Evolutionary conservation across 2,888 invertebrate genomes (phyloP).

Genomic region (Fragum whitleyi): DNA sequence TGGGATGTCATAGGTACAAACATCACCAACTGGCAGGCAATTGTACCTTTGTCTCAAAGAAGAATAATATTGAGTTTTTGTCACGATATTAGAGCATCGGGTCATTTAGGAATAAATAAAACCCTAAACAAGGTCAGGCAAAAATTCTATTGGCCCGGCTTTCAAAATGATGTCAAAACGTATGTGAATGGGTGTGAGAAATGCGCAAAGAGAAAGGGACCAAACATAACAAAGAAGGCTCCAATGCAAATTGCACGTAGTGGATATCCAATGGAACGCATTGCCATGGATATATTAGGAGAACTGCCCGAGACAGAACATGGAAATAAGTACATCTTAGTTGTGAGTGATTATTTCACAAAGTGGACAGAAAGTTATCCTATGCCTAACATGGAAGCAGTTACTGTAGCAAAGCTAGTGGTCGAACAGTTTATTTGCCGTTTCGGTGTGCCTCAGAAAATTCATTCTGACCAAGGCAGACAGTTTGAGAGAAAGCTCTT

Average conservation of each 20-base stretch:
- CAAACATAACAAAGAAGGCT: slow-evolving; percentile 16
- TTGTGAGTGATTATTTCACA: too few species aligned
- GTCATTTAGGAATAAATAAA: slow-evolving; percentile 35
- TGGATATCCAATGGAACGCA: slow-evolving; percentile 51
- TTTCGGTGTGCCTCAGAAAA: slow-evolving; percentile 48
- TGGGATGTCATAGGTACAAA: neutral
- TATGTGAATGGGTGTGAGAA: slow-evolving; percentile 24
- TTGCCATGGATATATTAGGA: slow-evolving; percentile 47
- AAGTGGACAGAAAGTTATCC: too few species aligned
- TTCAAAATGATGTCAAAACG: slow-evolving; percentile 21
- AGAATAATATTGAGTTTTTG: neutral
- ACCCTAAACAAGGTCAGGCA: slow-evolving; percentile 18
- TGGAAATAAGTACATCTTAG: slow-evolving; percentile 51
- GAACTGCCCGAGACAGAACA: slow-evolving; percentile 40
- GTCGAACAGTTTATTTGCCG: slow-evolving; percentile 35
- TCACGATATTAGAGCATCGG: slow-evolving; percentile 18
- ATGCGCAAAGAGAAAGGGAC: slow-evolving; percentile 27
- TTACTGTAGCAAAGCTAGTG: slow-evolving; percentile 50
- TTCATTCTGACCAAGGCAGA: slow-evolving; percentile 54
- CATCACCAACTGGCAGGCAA: slow-evolving; percentile 3
- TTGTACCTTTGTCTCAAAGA: slow-evolving; percentile 4
- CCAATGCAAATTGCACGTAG: slow-evolving; percentile 16
- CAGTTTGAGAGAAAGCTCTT: slow-evolving; percentile 54
- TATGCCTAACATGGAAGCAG: too few species aligned
- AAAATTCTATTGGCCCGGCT: slow-evolving; percentile 32